phyloP scores from a whole-genome alignment of 2,113 vertebrate species.

The Anas platyrhynchos region DNA sequence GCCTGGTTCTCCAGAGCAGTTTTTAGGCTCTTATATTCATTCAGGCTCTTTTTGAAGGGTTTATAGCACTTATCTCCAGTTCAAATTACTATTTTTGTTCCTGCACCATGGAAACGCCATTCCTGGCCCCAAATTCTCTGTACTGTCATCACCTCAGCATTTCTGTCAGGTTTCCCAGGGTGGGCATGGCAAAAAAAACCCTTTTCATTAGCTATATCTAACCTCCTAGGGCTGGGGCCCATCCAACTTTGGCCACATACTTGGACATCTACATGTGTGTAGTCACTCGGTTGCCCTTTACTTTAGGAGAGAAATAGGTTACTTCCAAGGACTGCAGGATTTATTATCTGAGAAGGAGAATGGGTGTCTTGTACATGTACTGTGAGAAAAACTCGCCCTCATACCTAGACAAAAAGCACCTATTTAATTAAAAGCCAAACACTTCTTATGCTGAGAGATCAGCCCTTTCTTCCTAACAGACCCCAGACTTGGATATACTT shows the following conservation, averaged over 20 bases:
- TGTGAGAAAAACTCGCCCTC: not conserved
- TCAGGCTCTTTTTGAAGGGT: not conserved
- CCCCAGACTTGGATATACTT: rapidly evolving
- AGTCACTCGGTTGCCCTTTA: not conserved
- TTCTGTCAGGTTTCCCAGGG: not conserved
- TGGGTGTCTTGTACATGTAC: not conserved
- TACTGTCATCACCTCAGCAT: not conserved
- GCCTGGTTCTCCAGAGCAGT: not conserved
- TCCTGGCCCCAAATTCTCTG: not conserved
- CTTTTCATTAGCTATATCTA: not conserved
- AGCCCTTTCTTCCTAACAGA: not conserved
- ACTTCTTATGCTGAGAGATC: not conserved
- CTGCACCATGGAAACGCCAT: not conserved
- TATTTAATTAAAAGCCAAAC: not conserved
- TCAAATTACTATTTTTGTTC: not conserved
- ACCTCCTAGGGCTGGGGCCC: not conserved
- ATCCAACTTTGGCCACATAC: not conserved
- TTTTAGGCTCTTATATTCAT: not conserved
- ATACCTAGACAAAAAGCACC: not conserved
- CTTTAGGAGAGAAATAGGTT: not conserved
- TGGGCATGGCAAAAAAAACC: not conserved
- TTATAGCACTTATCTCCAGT: not conserved
- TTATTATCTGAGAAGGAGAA: not conserved
- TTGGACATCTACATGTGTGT: not conserved
- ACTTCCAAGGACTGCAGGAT: not conserved